Evolutionary conservation across 1,140 invertebrate species (phyloP).

Genomic region (Lamellibrachia luymesi): DNA sequence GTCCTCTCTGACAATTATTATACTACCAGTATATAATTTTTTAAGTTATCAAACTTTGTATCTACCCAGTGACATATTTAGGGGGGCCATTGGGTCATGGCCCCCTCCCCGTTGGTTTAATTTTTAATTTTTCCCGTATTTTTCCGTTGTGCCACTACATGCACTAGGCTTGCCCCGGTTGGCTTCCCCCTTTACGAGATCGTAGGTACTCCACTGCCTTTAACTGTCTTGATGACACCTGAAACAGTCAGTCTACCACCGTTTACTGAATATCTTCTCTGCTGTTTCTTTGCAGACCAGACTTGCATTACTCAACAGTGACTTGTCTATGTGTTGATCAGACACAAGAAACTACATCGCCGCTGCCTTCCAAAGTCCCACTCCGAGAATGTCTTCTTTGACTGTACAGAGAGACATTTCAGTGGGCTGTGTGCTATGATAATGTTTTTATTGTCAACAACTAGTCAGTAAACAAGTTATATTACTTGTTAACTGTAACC

Average conservation of each 20-base stretch:
- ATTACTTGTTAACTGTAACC: background rate
- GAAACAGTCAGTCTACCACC: background rate
- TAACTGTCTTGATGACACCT: no score
- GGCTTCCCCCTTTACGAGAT: no score
- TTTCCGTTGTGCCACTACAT: no score
- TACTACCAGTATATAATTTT: no score
- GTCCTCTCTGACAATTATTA: no score
- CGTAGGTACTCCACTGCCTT: no score
- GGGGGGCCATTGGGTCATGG: no score
- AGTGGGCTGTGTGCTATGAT: background rate
- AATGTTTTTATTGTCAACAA: background rate
- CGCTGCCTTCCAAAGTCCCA: background rate
- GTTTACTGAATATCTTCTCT: background rate
- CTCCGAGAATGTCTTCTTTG: background rate
- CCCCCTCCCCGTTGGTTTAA: no score
- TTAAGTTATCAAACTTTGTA: no score
- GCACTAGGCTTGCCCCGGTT: no score
- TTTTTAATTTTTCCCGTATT: no score
- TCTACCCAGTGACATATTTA: no score
- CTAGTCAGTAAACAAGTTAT: background rate
- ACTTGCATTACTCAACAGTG: background rate
- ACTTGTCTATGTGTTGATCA: background rate
- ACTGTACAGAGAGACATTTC: background rate
- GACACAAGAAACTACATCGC: background rate
- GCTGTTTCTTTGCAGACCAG: background rate